These are phyloP conservation scores for Mormyrus iriodes DNA, from an alignment of 2,113 vertebrate genomes.

Conservation along the genomic window DNA sequence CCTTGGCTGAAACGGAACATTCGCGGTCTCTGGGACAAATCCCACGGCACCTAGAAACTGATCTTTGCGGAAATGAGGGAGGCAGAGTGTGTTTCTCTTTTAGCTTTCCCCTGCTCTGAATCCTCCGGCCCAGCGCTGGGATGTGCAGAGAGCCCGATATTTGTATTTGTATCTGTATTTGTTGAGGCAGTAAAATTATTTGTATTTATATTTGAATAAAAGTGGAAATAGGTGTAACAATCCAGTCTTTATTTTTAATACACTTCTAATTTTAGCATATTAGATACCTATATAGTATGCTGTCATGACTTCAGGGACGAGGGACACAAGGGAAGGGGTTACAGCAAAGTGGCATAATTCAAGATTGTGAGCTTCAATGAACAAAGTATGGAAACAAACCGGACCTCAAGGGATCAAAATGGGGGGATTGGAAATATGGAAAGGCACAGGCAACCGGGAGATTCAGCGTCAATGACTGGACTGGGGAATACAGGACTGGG, in stretches of 20 bases:
- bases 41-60: slow-evolving; percentile 37
- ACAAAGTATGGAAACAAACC: too few relatives aligned
- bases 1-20: slow-evolving; percentile 39
- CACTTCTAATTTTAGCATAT: background rate
- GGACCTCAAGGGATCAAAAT: too few relatives aligned
- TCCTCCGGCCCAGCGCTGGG: too few relatives aligned
- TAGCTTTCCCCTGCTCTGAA: slow-evolving; percentile 3
- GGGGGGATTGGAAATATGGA: too few relatives aligned
- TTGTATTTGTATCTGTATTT: too few relatives aligned
- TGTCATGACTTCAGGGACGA: background rate
- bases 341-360: too few relatives aligned
- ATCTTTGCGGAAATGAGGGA: slow-evolving; percentile 13
- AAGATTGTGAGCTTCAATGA: too few relatives aligned
- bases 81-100: background rate
- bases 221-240: background rate
- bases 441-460: too few relatives aligned
- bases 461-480: too few relatives aligned
- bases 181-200: background rate
- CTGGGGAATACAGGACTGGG: too few relatives aligned
- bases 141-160: too few relatives aligned
- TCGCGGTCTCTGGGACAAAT: slow-evolving; percentile 46
- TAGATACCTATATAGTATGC: background rate
- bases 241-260: background rate
- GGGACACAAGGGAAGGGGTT: too few relatives aligned
- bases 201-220: background rate